Evolutionary conservation across 2,888 invertebrate species (phyloP), one percentile per base, ranked within the genome.

Genomic region (Cheilosia grossa): DNA sequence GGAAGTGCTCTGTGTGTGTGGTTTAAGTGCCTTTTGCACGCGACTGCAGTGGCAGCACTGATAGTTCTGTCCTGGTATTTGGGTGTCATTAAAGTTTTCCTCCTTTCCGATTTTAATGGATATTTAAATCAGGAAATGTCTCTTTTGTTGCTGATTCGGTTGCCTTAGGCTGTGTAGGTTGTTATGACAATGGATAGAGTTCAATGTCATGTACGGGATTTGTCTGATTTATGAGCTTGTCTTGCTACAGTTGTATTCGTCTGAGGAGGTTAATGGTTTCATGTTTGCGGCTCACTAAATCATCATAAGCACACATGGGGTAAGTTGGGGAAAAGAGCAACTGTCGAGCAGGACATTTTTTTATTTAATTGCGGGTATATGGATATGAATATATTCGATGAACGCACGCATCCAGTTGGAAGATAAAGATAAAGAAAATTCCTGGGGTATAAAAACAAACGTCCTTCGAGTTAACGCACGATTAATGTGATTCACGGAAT

Each of bases 11-110:
- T 42, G 19, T 72, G 49, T 58, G 59, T 24, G 87, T 89, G 88
- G 88, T 85, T 89, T 89, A 90, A 90, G 89, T 90, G 89, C 88
- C 87, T 88, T 89, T 82, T 88, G 87, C 90, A 90, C 90, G 90
- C 90, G 90, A 90, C 70, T 82, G 44, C 56, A 69, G 72, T 69
- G 21, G 40, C 37, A 61, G 66, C 47, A 33, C 33, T 33, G 6
- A 10, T 4, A n/a, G 4, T n/a, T 13, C 19, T 63, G 27, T 78
- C n/a, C 73, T 44, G 56, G 37, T 73, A 51, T 54, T 54, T 47
- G 44, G 67, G 63, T 73, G 56, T 44, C 73, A 79, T 61, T 83
- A 64, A 83, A 83, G 67, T 83, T 67, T 79, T 61, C 30, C 54
- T 66, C 61, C 24, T 67, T 67, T 66, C 21, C 66, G 56, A n/a